Percentiles rank a stretch among this genome's conserved stretches.
These are phyloP conservation scores for Pitta sordida DNA, from an alignment of 2,113 vertebrate species.

Conservation along the genomic window DNA sequence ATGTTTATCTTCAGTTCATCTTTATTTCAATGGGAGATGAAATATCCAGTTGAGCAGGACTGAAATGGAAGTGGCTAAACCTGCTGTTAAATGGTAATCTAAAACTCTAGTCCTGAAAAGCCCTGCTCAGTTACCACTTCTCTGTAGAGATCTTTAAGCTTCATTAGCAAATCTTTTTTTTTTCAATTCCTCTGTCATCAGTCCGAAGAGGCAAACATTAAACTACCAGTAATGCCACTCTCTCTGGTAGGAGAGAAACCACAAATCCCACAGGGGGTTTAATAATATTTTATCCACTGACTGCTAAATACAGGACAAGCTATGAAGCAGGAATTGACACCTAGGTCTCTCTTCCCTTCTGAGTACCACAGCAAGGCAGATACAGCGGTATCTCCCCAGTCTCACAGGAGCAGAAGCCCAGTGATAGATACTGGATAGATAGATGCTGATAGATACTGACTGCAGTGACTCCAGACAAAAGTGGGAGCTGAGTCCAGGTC, in stretches of 20 bases:
- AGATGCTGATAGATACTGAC: rapidly evolving
- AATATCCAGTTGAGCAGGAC: background rate
- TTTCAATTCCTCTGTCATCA: background rate
- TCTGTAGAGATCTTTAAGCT: background rate
- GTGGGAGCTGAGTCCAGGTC: background rate
- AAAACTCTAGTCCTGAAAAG: background rate
- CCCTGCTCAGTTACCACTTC: background rate
- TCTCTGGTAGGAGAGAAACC: background rate
- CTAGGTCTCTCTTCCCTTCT: background rate
- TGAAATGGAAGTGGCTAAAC: background rate
- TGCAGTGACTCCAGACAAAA: background rate
- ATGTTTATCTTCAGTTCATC: background rate
- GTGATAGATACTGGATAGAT: too few species aligned
- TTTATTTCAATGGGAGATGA: background rate
- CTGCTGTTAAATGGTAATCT: background rate
- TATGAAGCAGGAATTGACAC: background rate
- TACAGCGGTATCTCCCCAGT: background rate
- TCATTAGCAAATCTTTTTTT: background rate
- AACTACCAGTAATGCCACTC: background rate
- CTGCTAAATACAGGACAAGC: background rate
- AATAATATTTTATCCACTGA: background rate
- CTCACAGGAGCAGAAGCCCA: background rate
- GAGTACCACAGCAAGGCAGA: background rate
- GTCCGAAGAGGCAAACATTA: background rate
- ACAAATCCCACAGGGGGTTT: background rate